These are phyloP conservation scores for Protobothrops mucrosquamatus DNA, from an alignment of 2,113 vertebrate genomes.

Conservation along the genomic window DNA sequence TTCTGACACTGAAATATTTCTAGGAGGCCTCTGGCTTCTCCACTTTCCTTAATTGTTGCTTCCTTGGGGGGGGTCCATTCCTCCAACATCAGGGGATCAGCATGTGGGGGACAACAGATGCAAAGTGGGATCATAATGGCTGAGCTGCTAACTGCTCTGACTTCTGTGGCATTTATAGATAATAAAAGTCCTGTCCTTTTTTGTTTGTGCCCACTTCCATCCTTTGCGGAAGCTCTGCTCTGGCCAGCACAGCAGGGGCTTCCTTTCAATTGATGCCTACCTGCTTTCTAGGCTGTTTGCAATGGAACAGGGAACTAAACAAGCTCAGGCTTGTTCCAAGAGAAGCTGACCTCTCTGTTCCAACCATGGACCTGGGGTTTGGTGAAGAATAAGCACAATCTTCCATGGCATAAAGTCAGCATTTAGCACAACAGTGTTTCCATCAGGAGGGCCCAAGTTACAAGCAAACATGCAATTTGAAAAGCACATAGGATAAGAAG, in stretches of 20 bases:
- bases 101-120: not conserved
- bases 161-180: not conserved
- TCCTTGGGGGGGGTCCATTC: not conserved
- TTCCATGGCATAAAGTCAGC: not conserved
- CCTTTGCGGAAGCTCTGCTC: not conserved
- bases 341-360: not conserved
- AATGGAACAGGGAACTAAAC: not conserved
- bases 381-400: not conserved
- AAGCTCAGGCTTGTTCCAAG: not conserved
- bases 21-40: not conserved
- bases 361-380: not conserved
- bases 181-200: not conserved
- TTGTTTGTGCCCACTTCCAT: not conserved
- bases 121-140: not conserved
- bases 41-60: not conserved
- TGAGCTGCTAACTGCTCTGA: not conserved
- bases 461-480: not conserved
- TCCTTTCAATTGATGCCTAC: not conserved
- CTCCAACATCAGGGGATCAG: not conserved
- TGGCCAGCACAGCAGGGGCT: not conserved
- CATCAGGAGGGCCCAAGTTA: not conserved
- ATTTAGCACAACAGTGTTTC: not conserved
- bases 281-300: not conserved
- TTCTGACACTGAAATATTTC: not conserved
- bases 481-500: not conserved